Evolutionary conservation across 1,140 invertebrate genomes (phyloP).

Genomic region (Meloidogyne floridensis): DNA sequence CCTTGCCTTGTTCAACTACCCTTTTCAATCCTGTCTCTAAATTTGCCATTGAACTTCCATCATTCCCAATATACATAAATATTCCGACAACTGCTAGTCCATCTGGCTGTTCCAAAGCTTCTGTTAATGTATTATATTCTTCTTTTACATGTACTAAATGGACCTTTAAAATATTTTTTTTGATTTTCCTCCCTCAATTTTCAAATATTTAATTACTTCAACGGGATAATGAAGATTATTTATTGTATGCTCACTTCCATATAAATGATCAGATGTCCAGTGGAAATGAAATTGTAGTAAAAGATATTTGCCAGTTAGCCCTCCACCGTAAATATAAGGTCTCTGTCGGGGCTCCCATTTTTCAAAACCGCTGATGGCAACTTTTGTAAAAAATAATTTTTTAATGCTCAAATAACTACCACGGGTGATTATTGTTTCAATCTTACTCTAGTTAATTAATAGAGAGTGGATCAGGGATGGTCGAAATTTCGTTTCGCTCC

Average conservation of each 20-base stretch:
- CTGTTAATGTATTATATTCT: slow-evolving; percentile 38
- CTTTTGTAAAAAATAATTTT: slow-evolving; percentile 42
- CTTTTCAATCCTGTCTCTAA: slow-evolving; percentile 46
- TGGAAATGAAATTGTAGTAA: slow-evolving; percentile 83
- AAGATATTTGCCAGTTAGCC: slow-evolving; percentile 75
- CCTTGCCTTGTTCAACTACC: slow-evolving; percentile 33
- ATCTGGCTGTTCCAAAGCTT: slow-evolving; percentile 46
- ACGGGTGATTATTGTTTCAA: no score
- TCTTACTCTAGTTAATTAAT: no score
- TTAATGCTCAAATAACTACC: neutral
- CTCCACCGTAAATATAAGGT: slow-evolving; percentile 71
- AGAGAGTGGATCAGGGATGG: no score
- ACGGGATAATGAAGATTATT: slow-evolving; percentile 71
- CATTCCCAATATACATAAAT: slow-evolving; percentile 51
- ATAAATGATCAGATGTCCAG: slow-evolving; percentile 79
- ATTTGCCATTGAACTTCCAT: slow-evolving; percentile 45
- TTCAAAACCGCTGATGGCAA: slow-evolving; percentile 59
- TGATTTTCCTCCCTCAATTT: neutral
- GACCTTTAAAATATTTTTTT: slow-evolving; percentile 53
- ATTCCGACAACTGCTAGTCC: slow-evolving; percentile 64
- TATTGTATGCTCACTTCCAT: slow-evolving; percentile 85
- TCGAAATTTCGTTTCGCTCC: neutral
- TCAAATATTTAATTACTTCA: slow-evolving; percentile 50
- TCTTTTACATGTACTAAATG: slow-evolving; percentile 64
- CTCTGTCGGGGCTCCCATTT: slow-evolving; percentile 54